Percentiles rank a stretch among this genome's conserved stretches.
Evolutionary conservation across 1,140 invertebrate species (phyloP).

Genomic region (Uloborus diversus): DNA sequence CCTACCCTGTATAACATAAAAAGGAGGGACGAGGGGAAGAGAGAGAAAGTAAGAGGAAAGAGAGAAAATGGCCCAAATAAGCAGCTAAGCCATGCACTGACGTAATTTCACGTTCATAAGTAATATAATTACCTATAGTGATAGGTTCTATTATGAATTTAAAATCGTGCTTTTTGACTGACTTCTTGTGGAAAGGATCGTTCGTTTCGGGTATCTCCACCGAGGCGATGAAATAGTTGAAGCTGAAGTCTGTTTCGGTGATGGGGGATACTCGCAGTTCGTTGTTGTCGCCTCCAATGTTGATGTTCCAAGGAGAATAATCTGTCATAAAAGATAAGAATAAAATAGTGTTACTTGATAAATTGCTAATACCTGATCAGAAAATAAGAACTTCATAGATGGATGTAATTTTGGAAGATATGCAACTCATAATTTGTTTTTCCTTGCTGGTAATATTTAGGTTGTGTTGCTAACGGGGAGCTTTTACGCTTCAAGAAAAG

Average conservation of each 20-base stretch:
- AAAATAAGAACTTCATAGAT: neutral
- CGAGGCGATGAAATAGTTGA: slow-evolving; percentile 11
- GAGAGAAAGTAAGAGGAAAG: too few species aligned
- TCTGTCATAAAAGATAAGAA: too few species aligned
- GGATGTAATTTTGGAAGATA: neutral
- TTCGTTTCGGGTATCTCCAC: neutral
- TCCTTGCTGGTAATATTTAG: too few species aligned
- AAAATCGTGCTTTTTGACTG: neutral
- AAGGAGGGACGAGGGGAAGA: too few species aligned
- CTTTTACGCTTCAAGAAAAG: too few species aligned
- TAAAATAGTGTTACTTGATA: neutral
- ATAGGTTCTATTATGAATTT: slow-evolving; percentile 31
- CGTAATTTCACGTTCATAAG: too few species aligned
- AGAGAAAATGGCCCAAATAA: too few species aligned
- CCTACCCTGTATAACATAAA: too few species aligned
- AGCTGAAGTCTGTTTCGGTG: slow-evolving; percentile 28
- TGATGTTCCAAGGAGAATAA: slow-evolving; percentile 25
- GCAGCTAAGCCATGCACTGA: too few species aligned
- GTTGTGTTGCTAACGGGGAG: too few species aligned
- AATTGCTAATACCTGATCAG: neutral
- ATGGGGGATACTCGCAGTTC: slow-evolving; percentile 28
- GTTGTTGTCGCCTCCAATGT: slow-evolving; percentile 24
- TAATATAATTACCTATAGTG: slow-evolving; percentile 2
- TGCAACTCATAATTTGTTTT: neutral
- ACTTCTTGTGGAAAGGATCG: neutral